Conservation (phyloP, 2,113 vertebrate species). For the Prunella fulvescens region DNA sequence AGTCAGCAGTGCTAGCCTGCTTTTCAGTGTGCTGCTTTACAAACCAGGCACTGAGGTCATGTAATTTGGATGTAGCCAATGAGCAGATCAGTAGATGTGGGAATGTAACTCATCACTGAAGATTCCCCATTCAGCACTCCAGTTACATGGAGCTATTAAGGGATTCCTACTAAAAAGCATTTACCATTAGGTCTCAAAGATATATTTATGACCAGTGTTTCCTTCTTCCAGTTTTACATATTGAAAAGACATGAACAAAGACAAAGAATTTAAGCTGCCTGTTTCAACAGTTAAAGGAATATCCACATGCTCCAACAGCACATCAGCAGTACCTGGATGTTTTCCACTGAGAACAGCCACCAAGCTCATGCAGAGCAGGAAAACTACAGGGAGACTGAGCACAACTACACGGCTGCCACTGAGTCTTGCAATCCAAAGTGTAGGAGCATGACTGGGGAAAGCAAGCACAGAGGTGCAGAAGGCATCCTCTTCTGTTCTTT, state of each 20-base stretch:
- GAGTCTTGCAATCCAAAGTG: not conserved
- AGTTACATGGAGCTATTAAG: not conserved
- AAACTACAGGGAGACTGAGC: not conserved
- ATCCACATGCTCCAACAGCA: rapidly evolving
- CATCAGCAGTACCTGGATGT: not conserved
- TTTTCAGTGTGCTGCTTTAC: not conserved
- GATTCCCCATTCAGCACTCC: not conserved
- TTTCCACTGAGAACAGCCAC: not conserved
- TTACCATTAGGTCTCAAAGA: not conserved
- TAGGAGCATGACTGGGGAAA: not conserved
- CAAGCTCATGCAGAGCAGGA: not conserved
- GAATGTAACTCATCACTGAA: not conserved
- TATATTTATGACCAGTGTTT: not conserved
- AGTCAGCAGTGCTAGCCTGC: not conserved
- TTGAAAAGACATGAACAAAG: not conserved
- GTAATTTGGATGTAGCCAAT: not conserved
- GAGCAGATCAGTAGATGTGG: not conserved
- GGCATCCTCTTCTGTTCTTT: not conserved
- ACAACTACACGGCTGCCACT: rapidly evolving
- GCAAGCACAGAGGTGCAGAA: not conserved
- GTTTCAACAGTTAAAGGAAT: not conserved
- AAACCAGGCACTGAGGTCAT: not conserved
- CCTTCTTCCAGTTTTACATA: not conserved
- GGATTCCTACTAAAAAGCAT: not conserved
- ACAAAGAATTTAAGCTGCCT: not conserved